Evolutionary conservation across 2,888 invertebrate genomes (phyloP), one percentile per base, ranked within the genome.

Genomic region (Unio pictorum): DNA sequence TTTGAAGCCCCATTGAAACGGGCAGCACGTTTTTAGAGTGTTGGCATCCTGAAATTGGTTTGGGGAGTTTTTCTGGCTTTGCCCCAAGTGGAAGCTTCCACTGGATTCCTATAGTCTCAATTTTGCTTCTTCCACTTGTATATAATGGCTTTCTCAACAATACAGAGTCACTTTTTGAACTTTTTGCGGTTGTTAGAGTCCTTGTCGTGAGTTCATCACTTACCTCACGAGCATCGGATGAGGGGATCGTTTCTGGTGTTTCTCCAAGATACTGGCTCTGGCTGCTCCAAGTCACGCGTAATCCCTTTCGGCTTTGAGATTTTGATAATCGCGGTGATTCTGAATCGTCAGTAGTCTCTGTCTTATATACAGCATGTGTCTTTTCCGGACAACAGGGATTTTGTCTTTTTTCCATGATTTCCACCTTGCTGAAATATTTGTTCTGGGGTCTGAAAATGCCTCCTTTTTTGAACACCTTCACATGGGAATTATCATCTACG

Each of bases 251-350:
- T 7, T 64, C 60, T n/a, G 66, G 45, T 15, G 56, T 67, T 17
- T 64, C 68, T 5, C 66, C 66, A 59, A 75, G 72, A 66, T 68
- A 73, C 26, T 68, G 72, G 55, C 74, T 78, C 34, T 72, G 73
- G 28, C 79, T 74, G 55, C 80, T 81, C 81, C 81, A 81, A 1
- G 81, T 79, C 11, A 81, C 81, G 20, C 81, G 76, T 20, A 78
- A 65, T 55, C 76, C 77, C 63, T 78, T 79, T 57, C 73, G 76
- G 60, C 76, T 77, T 61, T 72, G 56, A 45, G 71, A 70, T 63
- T 73, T 72, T 67, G 64, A 56, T 20, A 73, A 11, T 1, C 11
- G 45, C 45, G 45, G 45, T 11, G 45, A 11, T 45, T 45, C 45
- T 45, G 45, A 45, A 3, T 45, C 45, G 11, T 45, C 45, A 8